These are phyloP conservation scores for Anoplolepis gracilipes DNA, from an alignment of 1,140 invertebrate species.

Conservation along the genomic window DNA sequence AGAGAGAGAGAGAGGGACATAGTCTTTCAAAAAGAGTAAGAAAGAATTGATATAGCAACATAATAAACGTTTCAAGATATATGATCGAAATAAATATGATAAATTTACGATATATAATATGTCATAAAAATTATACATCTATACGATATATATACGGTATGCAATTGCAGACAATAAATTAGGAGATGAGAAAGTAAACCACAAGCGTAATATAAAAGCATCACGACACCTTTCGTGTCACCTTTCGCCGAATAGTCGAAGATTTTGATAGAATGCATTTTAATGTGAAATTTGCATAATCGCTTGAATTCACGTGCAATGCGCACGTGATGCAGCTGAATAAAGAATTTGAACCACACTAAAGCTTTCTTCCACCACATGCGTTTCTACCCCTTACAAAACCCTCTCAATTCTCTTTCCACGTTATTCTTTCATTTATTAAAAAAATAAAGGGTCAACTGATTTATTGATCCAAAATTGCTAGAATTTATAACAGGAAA, in stretches of 20 bases:
- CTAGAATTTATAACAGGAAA: constrained; percentile 6
- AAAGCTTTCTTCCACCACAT: constrained; percentile 28
- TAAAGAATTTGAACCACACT: constrained; percentile 39
- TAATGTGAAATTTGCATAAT: constrained; percentile 61
- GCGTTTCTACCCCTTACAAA: not conserved
- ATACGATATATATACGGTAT: not conserved
- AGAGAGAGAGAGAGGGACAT: no score
- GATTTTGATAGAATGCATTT: constrained; percentile 62
- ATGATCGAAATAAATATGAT: not conserved
- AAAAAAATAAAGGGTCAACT: constrained; percentile 34
- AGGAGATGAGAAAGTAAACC: not conserved
- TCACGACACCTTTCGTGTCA: constrained; percentile 39
- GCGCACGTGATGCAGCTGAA: constrained; percentile 58
- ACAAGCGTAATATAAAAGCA: constrained; percentile 36
- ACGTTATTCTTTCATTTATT: constrained; percentile 56
- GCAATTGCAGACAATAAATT: constrained; percentile 32
- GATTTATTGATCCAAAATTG: constrained; percentile 21
- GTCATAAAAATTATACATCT: not conserved
- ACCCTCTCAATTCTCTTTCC: constrained; percentile 29
- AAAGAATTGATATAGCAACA: no score
- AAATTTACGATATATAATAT: not conserved
- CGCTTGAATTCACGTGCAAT: constrained; percentile 52
- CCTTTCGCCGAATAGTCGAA: constrained; percentile 52
- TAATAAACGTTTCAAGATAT: not conserved
- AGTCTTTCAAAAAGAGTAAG: no score